Conservation (phyloP, 2,797 vertebrate genomes). For the Trachurus trachurus region DNA sequence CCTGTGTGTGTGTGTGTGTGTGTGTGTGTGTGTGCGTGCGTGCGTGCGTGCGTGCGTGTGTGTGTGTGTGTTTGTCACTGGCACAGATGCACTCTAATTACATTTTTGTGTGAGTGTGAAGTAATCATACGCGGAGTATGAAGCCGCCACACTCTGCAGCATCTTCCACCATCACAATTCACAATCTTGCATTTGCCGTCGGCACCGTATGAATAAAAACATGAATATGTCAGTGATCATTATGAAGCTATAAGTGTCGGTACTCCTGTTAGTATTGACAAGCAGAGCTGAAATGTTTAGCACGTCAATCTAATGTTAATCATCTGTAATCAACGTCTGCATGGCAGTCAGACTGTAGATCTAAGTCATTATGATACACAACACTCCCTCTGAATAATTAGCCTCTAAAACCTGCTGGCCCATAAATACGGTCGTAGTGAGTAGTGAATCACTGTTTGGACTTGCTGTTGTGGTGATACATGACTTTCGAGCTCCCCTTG, state of each 20-base stretch:
- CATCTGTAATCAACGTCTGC: background rate
- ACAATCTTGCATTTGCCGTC: background rate
- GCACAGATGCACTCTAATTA: conserved; percentile 2
- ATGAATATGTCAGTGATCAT: background rate
- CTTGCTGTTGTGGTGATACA: background rate
- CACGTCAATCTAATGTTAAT: background rate
- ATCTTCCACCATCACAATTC: background rate
- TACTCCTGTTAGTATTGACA: background rate
- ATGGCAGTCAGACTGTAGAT: background rate
- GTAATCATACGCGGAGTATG: background rate
- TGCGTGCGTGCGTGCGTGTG: too few relatives aligned
- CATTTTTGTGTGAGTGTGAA: background rate
- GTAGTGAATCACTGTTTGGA: background rate
- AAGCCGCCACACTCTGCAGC: background rate
- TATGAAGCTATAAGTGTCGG: background rate
- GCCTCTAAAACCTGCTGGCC: background rate
- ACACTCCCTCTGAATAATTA: background rate
- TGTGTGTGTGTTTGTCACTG: background rate
- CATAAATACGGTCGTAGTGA: background rate
- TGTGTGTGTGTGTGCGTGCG: background rate
- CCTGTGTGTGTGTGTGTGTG: background rate
- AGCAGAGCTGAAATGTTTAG: background rate
- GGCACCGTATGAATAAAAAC: background rate
- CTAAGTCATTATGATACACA: conserved; percentile 9
- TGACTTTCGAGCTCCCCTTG: background rate